A percentile compares a stretch with the other conserved stretches of the same genome.
These are phyloP conservation scores for Poeciliopsis gracilis DNA, from an alignment of 2,797 vertebrate species.

Conservation along the genomic window DNA sequence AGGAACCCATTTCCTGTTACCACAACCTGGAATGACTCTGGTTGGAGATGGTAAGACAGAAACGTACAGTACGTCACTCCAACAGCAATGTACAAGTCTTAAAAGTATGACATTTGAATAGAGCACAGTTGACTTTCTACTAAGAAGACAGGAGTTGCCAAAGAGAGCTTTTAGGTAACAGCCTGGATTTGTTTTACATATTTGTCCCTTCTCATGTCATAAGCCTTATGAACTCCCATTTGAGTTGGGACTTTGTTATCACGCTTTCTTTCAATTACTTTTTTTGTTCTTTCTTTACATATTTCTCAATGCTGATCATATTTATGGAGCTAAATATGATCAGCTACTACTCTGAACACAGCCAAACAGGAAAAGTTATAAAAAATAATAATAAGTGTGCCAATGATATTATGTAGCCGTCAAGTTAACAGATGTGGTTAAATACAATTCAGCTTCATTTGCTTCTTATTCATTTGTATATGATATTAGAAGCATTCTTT, in stretches of 20 bases:
- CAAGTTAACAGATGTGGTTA: no score
- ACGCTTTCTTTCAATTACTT: background rate
- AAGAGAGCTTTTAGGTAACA: background rate
- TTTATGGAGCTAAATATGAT: background rate
- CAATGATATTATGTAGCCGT: background rate
- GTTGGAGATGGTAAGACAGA: background rate
- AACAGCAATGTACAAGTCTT: background rate
- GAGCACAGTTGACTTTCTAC: background rate
- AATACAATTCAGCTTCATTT: background rate
- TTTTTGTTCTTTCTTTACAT: background rate
- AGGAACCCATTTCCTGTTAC: conserved; percentile 96
- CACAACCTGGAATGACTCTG: conserved; percentile 96
- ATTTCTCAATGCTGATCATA: background rate
- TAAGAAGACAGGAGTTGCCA: background rate
- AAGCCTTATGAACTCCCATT: background rate
- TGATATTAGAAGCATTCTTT: background rate
- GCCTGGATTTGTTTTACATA: background rate
- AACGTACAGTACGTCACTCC: conserved; percentile 6
- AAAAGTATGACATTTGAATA: background rate
- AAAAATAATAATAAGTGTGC: background rate
- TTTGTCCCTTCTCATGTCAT: background rate
- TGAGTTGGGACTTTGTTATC: background rate
- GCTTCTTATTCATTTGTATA: no score
- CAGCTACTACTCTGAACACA: background rate
- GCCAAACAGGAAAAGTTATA: background rate